Base-by-base conservation (phyloP, 2,888 invertebrate species). In the Choristoneura rosaceana region DNA sequence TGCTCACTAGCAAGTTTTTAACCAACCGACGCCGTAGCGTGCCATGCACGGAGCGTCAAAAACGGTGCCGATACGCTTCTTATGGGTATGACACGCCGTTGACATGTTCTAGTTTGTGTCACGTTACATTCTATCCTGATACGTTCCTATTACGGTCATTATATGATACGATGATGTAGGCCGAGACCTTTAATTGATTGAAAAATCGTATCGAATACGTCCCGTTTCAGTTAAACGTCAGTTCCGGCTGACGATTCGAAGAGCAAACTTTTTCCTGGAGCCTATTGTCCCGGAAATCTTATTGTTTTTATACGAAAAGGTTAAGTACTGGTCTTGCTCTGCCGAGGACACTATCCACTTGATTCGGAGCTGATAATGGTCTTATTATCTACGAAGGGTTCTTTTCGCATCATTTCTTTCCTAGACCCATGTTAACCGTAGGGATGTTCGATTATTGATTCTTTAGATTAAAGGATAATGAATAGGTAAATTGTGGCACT, bases 271-370 rank as follows among this genome's bases (percentile, higher is more conserved):
- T 52, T 74, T 60, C 74, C 71, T 64, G 15, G 9, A 43, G 43
- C 61, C 67, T 55, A 58, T 74, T 74, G 63, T 74, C 45, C 66
- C 63, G 43, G 55, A 58, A 64, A 63, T 67, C 71, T 71, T 74
- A 62, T 71, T 71, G 71, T 71, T 71, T 73, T 74, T 71, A 59
- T 59, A 58, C 52, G 63, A 64, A 65, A 67, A 71, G 71, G 70
- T 74, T 70, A 73, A 73, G 68, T 52, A 45, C 68, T 69, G 45
- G 58, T 63, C 52, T 50, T 34, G 64, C 50, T 34, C 68, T 71
- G 73, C 50, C 25, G 73, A 17, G 43, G 68, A 73, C 73, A 50
- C 64, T n/a, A 68, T 64, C 45, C 64, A 63, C 71, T 71, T 71
- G 71, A 71, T 67, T 71, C 62, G 38, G 67, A 14, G 55, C 45